These are phyloP conservation scores for Andrena chrysosceles DNA, from an alignment of 2,888 invertebrate genomes.

Conservation along the genomic window DNA sequence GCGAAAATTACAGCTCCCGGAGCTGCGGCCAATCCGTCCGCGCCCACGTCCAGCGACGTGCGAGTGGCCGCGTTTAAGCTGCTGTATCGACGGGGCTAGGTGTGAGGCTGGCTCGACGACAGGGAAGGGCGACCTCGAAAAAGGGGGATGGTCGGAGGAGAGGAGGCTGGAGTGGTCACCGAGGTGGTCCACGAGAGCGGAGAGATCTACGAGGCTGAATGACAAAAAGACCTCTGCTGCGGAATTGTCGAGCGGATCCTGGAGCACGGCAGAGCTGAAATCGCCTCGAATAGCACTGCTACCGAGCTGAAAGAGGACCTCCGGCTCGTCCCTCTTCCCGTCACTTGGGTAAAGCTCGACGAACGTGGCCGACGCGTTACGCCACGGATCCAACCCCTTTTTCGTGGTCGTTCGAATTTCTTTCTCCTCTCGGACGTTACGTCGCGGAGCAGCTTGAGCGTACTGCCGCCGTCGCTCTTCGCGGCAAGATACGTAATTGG, in stretches of 20 bases:
- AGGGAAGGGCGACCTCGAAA: conserved; percentile 60
- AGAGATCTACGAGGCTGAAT: conserved; percentile 77
- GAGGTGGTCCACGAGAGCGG: conserved; percentile 73
- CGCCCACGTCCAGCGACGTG: conserved; percentile 54
- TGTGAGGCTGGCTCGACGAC: conserved; percentile 50
- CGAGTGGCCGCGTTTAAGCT: conserved; percentile 77
- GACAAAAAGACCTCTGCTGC: conserved; percentile 76
- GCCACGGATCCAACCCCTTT: conserved; percentile 27
- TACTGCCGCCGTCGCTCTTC: conserved; percentile 3
- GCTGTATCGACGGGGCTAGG: conserved; percentile 70
- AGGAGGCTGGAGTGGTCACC: conserved; percentile 70
- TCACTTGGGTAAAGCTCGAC: conserved; percentile 26
- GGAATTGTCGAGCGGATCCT: conserved; percentile 59
- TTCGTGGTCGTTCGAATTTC: conserved; percentile 26
- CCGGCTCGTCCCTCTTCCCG: conserved; percentile 50
- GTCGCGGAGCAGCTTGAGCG: not conserved
- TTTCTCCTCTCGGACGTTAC: conserved; percentile 3
- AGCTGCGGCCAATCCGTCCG: conserved; percentile 51
- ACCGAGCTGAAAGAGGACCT: conserved; percentile 54
- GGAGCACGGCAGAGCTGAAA: conserved; percentile 58
- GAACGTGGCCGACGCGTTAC: conserved; percentile 16
- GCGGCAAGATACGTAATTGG: conserved; percentile 4
- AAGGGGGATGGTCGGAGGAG: conserved; percentile 54
- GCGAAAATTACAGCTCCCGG: conserved; percentile 83
- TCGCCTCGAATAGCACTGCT: conserved; percentile 66